Evolutionary conservation across 2,888 invertebrate genomes (phyloP).

Genomic region (Phaedon cochleariae): DNA sequence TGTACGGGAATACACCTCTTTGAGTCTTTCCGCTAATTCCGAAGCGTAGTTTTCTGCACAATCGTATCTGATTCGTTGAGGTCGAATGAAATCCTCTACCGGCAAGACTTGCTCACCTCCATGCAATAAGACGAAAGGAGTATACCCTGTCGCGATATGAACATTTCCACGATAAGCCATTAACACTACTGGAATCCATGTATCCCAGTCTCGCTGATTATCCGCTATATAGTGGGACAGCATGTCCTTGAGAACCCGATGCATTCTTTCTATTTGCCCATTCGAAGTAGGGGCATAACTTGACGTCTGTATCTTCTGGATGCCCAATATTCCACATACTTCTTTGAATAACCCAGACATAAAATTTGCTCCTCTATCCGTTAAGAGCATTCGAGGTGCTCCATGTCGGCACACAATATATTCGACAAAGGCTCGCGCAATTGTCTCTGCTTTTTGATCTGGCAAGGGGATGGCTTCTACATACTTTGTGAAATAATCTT

Average conservation of each 20-base stretch:
- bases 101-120: slow-evolving; percentile 38
- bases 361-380: slow-evolving; percentile 49
- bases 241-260: slow-evolving; percentile 7
- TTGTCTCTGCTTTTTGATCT: slow-evolving; percentile 44
- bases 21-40: slow-evolving; percentile 19
- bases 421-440: slow-evolving; percentile 43
- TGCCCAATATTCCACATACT: background rate
- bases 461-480: slow-evolving; percentile 47
- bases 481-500: slow-evolving; percentile 46
- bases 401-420: slow-evolving; percentile 47
- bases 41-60: slow-evolving; percentile 36
- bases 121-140: slow-evolving; percentile 40
- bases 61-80: slow-evolving; percentile 32
- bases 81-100: slow-evolving; percentile 32
- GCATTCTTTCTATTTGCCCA: slow-evolving; percentile 13
- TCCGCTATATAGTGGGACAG: background rate
- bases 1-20: slow-evolving; percentile 8
- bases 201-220: slow-evolving; percentile 7
- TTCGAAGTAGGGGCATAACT: slow-evolving; percentile 6
- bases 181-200: slow-evolving; percentile 7
- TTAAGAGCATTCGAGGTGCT: slow-evolving; percentile 45
- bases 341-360: slow-evolving; percentile 40
- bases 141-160: slow-evolving; percentile 33
- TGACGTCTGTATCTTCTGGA: slow-evolving; percentile 5
- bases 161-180: slow-evolving; percentile 8